phyloP scores from a whole-genome alignment of 2,113 vertebrate genomes.

The Cyanistes caeruleus region DNA sequence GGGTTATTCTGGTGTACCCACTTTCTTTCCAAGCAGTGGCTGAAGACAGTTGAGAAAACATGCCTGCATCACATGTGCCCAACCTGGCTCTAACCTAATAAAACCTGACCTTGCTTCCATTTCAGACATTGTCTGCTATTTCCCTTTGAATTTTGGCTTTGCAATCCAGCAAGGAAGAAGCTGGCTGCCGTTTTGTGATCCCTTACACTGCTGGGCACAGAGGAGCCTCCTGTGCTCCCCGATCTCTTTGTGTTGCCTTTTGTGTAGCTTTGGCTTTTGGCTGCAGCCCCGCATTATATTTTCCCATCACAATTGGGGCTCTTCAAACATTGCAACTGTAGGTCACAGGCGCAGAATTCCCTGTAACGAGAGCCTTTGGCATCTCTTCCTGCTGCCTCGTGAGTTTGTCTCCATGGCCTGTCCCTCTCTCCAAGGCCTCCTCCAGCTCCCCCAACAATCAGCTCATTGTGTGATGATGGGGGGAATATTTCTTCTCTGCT shows the following conservation, averaged over 20 bases:
- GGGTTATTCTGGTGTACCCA: neutral
- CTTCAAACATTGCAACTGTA: constrained; percentile 56
- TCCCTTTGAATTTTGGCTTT: constrained; percentile 21
- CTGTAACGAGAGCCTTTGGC: constrained; percentile 49
- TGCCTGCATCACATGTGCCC: neutral
- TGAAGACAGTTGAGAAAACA: constrained; percentile 6
- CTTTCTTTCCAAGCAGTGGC: neutral
- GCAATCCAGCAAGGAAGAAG: neutral
- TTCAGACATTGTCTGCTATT: neutral
- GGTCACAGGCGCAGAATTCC: constrained; percentile 35
- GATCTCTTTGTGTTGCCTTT: neutral
- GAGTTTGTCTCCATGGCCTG: constrained; percentile 38
- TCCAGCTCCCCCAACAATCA: constrained; percentile 61
- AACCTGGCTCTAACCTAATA: neutral
- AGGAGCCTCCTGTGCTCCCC: neutral
- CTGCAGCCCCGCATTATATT: constrained; percentile 41
- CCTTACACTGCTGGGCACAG: neutral
- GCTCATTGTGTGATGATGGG: constrained; percentile 65
- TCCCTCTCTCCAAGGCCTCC: constrained; percentile 29
- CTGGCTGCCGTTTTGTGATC: neutral
- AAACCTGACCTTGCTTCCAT: constrained; percentile 9
- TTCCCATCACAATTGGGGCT: constrained; percentile 26
- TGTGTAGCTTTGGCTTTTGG: constrained; percentile 29
- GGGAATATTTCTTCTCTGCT: neutral
- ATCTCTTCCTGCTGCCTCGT: neutral